These are phyloP conservation scores for Nylanderia fulva DNA, from an alignment of 1,140 invertebrate species.

Conservation along the genomic window DNA sequence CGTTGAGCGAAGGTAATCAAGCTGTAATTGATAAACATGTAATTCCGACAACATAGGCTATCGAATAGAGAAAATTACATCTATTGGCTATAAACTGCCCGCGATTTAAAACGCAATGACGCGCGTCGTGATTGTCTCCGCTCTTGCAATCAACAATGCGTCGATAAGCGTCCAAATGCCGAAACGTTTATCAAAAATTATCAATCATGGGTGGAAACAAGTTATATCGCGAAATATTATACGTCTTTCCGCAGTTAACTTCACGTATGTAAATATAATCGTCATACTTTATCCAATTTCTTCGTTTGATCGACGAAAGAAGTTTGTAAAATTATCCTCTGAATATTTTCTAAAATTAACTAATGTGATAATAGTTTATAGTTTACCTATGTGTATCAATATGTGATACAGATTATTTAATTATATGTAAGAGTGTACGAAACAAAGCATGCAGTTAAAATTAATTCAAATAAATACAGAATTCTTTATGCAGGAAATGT, in stretches of 20 bases:
- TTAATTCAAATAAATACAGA: neutral
- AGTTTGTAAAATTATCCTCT: neutral
- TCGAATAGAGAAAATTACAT: constrained; percentile 62
- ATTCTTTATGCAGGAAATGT: neutral
- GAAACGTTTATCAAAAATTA: constrained; percentile 30
- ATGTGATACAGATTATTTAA: neutral
- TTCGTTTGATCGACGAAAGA: too few species aligned
- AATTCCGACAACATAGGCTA: constrained; percentile 63
- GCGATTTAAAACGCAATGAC: constrained; percentile 51
- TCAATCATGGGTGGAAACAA: neutral
- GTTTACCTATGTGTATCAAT: neutral
- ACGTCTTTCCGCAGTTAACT: neutral
- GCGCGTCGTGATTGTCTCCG: neutral
- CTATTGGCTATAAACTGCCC: constrained; percentile 36
- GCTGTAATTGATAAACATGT: constrained; percentile 74
- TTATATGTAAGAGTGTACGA: neutral
- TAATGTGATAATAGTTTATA: too few species aligned
- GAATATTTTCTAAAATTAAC: neutral
- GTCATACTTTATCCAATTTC: neutral
- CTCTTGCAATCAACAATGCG: neutral
- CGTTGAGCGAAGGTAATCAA: constrained; percentile 66
- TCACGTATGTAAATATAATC: neutral
- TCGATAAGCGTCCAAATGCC: neutral
- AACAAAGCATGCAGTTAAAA: neutral
- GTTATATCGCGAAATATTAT: neutral